Evolutionary conservation across 2,888 invertebrate genomes (phyloP), one percentile per base, ranked within the genome.

Genomic region (Mesodorylaimus sp.): DNA sequence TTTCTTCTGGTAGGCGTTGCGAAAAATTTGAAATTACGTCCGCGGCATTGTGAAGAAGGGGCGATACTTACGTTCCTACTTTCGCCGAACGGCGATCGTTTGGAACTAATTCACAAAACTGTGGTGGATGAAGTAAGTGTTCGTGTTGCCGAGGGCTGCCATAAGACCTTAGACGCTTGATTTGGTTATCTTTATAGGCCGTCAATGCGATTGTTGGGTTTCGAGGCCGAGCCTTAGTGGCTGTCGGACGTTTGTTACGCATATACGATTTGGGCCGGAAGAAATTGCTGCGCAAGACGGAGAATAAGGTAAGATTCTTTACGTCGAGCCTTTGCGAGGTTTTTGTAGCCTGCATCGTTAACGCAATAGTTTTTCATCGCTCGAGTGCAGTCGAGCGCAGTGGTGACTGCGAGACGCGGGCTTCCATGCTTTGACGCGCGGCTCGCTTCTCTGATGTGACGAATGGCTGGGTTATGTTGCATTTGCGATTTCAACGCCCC

Each of bases 251-350:
- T 53, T 81, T 84, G 75, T 71, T 97, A 25, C 73, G 95, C 48
- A 75, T 99, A 36, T 99, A 97, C 66, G 95, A 97, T 65, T 77
- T 93, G 61, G 97, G 97, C 51, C 87, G 86, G 68, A 85, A 93
- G 68, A 97, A 97, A 68, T 72, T 97, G 51, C 70, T 97, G 43
- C 76, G 93, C 48, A 99, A 99, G 72, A 95, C 95, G 71, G 97
- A 99, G 71, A 99, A 97, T 65, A 83, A 82, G 73, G 79, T 73
- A 54, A 48, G 53, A n/a, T n/a, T n/a, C n/a, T 29, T 25, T 23
- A 7, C 32, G n/a, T 21, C 36, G 21, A 23, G 19, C 27, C 25
- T 42, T 51, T 19, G 21, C 28, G 36, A 27, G 23, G 23, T 52
- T n/a, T 13, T 27, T 52, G 27, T 10, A n/a, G 19, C 16, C 13